These are phyloP conservation scores for Ormia ochracea DNA, from an alignment of 2,888 invertebrate genomes.

Conservation along the genomic window DNA sequence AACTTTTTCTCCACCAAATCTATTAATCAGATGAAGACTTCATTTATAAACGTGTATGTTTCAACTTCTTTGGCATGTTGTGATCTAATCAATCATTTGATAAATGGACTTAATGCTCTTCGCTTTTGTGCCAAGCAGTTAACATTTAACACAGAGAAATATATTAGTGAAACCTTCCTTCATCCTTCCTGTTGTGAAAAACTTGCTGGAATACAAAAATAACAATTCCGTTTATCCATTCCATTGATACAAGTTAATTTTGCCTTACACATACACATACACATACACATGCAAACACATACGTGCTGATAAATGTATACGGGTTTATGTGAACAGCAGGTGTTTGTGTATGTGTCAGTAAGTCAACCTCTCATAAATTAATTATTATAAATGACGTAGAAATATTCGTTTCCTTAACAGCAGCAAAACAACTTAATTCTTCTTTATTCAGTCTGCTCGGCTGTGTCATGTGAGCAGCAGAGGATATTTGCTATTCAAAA, in stretches of 20 bases:
- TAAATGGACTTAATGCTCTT: conserved; percentile 46
- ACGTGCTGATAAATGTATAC: no score
- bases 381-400: conserved; percentile 61
- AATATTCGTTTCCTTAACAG: conserved; percentile 51
- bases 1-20: background rate
- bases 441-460: background rate
- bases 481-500: conserved; percentile 30
- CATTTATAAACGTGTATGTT: background rate
- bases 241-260: conserved; percentile 2
- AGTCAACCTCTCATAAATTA: conserved; percentile 58
- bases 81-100: conserved; percentile 60
- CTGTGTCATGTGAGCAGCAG: background rate
- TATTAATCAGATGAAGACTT: background rate
- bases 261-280: background rate
- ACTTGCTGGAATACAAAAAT: background rate
- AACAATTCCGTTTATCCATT: conserved; percentile 48
- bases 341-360: conserved; percentile 20
- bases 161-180: background rate
- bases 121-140: conserved; percentile 5
- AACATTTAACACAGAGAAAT: background rate
- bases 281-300: no score
- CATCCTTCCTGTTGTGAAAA: background rate
- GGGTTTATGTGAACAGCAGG: no score
- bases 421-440: conserved; percentile 22
- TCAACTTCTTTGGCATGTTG: conserved; percentile 48